Conservation (phyloP, 2,888 invertebrate species). For the Tribolium freemani region DNA sequence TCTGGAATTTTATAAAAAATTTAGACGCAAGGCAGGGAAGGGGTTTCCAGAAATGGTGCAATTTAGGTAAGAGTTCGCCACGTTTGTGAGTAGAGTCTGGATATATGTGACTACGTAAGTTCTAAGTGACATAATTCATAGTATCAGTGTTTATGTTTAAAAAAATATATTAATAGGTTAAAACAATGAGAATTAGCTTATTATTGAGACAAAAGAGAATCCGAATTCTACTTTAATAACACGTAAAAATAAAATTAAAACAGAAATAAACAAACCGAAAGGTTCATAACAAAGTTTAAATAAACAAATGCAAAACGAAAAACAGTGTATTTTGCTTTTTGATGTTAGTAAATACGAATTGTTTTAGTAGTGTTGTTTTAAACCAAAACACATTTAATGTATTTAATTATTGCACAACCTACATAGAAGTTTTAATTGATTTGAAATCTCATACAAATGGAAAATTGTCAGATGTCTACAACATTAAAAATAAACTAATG, state of each 20-base stretch:
- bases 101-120: background rate
- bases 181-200: too few relatives aligned
- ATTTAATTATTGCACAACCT: background rate
- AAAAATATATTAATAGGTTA: too few relatives aligned
- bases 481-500: background rate
- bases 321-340: background rate
- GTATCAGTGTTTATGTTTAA: too few relatives aligned
- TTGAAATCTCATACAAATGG: background rate
- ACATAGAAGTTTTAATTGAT: background rate
- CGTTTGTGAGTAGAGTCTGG: too few relatives aligned
- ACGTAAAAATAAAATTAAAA: too few relatives aligned
- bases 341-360: background rate
- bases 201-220: too few relatives aligned
- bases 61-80: background rate
- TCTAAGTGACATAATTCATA: too few relatives aligned
- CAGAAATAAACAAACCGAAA: too few relatives aligned
- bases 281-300: background rate
- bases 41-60: background rate
- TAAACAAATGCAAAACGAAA: background rate
- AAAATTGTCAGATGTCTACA: background rate
- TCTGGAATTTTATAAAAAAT: background rate
- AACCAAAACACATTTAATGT: background rate
- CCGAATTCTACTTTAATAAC: too few relatives aligned
- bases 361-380: background rate
- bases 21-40: background rate